These are phyloP conservation scores for Salminus brasiliensis DNA, from an alignment of 2,113 vertebrate species.

Conservation along the genomic window DNA sequence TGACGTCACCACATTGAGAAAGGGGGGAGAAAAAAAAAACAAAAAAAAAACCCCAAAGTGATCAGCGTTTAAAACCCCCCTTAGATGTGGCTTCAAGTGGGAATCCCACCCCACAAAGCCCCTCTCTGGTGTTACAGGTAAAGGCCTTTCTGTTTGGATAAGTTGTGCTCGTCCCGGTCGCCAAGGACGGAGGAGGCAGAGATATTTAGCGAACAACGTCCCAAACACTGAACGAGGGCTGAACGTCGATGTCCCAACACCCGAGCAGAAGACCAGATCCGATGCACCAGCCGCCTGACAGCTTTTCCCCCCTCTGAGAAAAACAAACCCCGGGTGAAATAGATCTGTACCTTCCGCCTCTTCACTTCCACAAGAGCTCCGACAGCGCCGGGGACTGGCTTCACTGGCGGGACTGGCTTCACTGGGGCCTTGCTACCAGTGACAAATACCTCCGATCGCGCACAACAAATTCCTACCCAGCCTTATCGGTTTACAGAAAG, in stretches of 20 bases:
- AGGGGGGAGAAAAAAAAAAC: not conserved
- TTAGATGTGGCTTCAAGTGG: too few relatives aligned
- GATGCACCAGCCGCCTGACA: not conserved
- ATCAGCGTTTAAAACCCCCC: too few relatives aligned
- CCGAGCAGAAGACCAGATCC: too few relatives aligned
- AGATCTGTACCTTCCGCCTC: constrained; percentile 24
- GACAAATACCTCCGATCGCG: not conserved
- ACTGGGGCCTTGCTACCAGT: not conserved
- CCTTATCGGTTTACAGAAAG: not conserved
- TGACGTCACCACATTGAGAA: not conserved
- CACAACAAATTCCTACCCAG: not conserved
- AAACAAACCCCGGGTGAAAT: not conserved
- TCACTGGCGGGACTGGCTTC: not conserved
- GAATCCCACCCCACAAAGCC: not conserved
- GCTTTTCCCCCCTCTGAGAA: not conserved
- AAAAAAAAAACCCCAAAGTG: not conserved
- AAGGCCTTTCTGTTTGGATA: not conserved
- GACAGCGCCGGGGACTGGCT: not conserved
- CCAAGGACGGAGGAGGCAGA: not conserved
- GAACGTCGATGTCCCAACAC: too few relatives aligned
- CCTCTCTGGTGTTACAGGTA: not conserved
- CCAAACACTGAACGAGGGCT: too few relatives aligned
- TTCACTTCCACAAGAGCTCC: constrained; percentile 28
- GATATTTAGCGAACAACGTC: too few relatives aligned
- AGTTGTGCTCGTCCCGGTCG: not conserved